Evolutionary conservation across 2,888 invertebrate species (phyloP), one percentile per base, ranked within the genome.

Genomic region (Erebia ligea): DNA sequence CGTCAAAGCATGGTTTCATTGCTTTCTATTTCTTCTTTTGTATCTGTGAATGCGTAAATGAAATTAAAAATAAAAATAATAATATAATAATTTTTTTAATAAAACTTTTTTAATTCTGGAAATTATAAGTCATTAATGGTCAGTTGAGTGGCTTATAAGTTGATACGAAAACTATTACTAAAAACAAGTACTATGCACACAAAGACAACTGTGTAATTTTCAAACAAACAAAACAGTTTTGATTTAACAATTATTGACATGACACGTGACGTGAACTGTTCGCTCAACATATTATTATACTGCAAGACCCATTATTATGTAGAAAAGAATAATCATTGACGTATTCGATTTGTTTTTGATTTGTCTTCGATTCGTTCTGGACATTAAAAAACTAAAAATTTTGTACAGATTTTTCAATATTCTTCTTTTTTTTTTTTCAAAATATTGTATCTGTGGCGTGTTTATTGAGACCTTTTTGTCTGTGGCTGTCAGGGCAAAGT

Each of bases 401-500:
- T 62, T 62, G 56, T 57, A 62, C 45, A 48, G 15, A 48, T 62
- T 59, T 40, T 21, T 15, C 11, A 56, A 62, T 21, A 34, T 21
- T 62, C 19, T 21, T 62, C 19, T 48, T 5, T 25, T 34, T 21
- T 57, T 56, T 54, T 54, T 34, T 50, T 40, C 13, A 42, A 58
- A 58, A 58, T 19, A 13, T 25, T 17, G n/a, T 50, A 13, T 34
- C 54, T 68, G 54, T 67, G 56, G 42, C 67, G 67, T 67, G 67
- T 67, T 65, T 67, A 67, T 67, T 67, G 67, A 69, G 72, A 70
- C 76, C 68, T 70, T 75, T 75, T 77, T 76, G 68, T 76, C 62
- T 80, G 78, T 79, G 75, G 77, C 81, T 86, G 83, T 90, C 92
- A 94, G 94, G 94, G 93, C 85, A 93, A 90, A 91, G 91, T 94